Evolutionary conservation across 2,888 invertebrate species (phyloP).

Genomic region (Enchytraeus crypticus): DNA sequence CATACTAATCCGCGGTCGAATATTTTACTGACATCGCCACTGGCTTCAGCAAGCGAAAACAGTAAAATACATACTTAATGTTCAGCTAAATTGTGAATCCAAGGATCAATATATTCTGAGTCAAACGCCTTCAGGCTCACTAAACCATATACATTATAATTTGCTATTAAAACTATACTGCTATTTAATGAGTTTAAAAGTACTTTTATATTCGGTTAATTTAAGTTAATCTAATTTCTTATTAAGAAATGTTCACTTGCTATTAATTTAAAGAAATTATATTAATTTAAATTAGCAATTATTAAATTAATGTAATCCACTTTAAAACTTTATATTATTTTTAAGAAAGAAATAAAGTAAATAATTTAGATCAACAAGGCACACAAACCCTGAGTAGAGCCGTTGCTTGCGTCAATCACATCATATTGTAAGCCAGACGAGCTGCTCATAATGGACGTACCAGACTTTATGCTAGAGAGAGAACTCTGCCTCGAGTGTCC

Average conservation of each 20-base stretch:
- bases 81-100: too few species aligned
- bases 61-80: neutral
- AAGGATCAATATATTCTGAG: too few species aligned
- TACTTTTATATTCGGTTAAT: neutral
- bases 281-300: neutral
- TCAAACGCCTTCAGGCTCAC: too few species aligned
- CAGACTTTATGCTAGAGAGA: conserved; percentile 1
- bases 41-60: too few species aligned
- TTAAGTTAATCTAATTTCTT: neutral
- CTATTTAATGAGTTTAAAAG: neutral
- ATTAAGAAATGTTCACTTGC: neutral
- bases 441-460: neutral
- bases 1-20: too few species aligned
- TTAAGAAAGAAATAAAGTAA: neutral
- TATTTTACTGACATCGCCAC: too few species aligned
- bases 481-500: conserved; percentile 8
- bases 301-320: neutral
- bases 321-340: neutral
- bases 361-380: neutral
- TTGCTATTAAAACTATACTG: too few species aligned
- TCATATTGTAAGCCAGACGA: neutral
- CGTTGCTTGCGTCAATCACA: neutral
- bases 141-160: too few species aligned
- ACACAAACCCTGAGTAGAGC: neutral
- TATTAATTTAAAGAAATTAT: neutral